Percentiles rank a stretch among this genome's conserved stretches.
Evolutionary conservation across 1,140 invertebrate species (phyloP).

Genomic region (Lysiphlebus fabarum): DNA sequence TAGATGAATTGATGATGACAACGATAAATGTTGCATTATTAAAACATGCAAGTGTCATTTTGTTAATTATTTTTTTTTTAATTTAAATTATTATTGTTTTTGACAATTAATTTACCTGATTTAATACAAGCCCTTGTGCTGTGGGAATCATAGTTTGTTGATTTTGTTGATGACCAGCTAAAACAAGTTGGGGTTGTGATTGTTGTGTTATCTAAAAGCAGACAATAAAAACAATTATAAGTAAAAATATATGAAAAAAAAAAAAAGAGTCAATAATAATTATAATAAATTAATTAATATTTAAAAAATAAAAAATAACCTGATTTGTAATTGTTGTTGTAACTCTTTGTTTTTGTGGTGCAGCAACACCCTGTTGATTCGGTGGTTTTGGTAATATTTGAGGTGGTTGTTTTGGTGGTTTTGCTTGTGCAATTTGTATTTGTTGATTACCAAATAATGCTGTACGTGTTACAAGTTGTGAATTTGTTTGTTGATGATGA

Average conservation of each 20-base stretch:
- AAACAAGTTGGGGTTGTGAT: conserved; percentile 51
- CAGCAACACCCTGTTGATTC: conserved; percentile 42
- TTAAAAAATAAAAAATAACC: conserved; percentile 28
- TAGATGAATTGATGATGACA: neutral
- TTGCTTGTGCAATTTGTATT: conserved; percentile 52
- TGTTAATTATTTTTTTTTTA: neutral
- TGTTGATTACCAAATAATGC: conserved; percentile 53
- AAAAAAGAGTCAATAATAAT: neutral
- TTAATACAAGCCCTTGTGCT: conserved; percentile 50
- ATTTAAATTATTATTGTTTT: too few relatives aligned
- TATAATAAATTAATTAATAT: conserved; percentile 6
- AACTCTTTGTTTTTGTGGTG: conserved; percentile 48
- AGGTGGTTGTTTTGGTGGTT: conserved; percentile 50
- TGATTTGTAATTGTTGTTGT: conserved; percentile 53
- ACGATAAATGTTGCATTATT: neutral
- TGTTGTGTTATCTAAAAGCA: conserved; percentile 47
- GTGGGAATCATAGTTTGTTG: conserved; percentile 52
- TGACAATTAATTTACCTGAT: conserved; percentile 41
- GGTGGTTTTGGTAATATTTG: conserved; percentile 54
- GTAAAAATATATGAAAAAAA: conserved; percentile 4
- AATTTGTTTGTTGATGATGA: conserved; percentile 38
- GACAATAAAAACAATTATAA: too few relatives aligned
- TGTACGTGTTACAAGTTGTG: conserved; percentile 46
- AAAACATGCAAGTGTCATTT: conserved; percentile 1
- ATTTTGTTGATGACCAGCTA: conserved; percentile 49